phyloP scores from a whole-genome alignment of 2,113 vertebrate genomes.

The Nesoenas mayeri region DNA sequence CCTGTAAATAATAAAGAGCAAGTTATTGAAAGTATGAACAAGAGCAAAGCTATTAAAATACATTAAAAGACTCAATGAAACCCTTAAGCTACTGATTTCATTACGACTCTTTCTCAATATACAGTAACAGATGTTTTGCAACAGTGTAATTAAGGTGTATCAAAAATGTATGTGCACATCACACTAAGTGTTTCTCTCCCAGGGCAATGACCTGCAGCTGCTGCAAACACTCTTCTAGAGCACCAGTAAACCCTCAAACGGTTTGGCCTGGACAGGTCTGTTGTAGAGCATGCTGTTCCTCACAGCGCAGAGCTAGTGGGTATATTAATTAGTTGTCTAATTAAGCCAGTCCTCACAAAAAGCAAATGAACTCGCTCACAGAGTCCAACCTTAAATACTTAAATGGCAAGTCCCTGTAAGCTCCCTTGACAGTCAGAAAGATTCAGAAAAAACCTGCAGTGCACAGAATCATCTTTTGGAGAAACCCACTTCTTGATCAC shows the following conservation, averaged over 20 bases:
- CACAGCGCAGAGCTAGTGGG: background rate
- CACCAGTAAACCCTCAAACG: background rate
- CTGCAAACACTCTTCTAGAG: background rate
- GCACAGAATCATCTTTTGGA: background rate
- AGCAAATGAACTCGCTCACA: background rate
- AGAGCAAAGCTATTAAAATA: background rate
- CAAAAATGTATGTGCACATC: background rate
- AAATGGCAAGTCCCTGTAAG: background rate
- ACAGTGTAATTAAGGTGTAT: constrained; percentile 9
- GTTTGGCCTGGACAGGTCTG: background rate
- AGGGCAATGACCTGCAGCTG: background rate
- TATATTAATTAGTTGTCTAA: background rate
- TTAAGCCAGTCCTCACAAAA: background rate
- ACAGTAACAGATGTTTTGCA: constrained; percentile 17
- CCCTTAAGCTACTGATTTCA: constrained; percentile 26
- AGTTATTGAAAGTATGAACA: background rate
- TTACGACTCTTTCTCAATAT: background rate
- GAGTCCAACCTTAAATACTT: background rate
- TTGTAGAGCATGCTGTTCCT: background rate
- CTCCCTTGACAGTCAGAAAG: background rate
- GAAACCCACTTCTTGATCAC: background rate
- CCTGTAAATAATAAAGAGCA: constrained; percentile 71
- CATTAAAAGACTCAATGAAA: background rate
- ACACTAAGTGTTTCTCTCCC: background rate
- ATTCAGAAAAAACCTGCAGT: background rate